These are phyloP conservation scores for Saccostrea echinata DNA, from an alignment of 1,140 invertebrate species.

Conservation along the genomic window DNA sequence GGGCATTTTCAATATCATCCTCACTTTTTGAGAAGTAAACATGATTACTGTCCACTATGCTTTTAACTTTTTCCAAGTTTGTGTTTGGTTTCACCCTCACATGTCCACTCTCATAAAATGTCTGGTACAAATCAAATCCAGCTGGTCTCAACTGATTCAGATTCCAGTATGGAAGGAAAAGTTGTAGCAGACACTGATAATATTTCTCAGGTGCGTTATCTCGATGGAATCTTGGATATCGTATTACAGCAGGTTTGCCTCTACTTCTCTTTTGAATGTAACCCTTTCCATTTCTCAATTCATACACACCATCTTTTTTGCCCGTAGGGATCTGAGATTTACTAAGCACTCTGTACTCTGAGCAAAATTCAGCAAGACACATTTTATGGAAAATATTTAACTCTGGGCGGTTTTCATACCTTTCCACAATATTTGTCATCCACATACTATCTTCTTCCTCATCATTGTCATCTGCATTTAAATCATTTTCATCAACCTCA, in stretches of 20 bases:
- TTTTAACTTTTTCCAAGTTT: not conserved
- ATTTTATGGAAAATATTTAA: not conserved
- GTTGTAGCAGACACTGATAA: constrained; percentile 42
- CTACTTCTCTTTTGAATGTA: constrained; percentile 50
- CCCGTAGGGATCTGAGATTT: not conserved
- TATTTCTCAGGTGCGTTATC: constrained; percentile 46
- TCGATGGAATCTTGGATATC: constrained; percentile 26
- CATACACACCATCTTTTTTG: constrained; percentile 6
- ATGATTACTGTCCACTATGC: constrained; percentile 37
- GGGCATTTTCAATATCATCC: constrained; percentile 4
- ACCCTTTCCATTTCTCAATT: constrained; percentile 46
- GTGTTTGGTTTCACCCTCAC: not conserved
- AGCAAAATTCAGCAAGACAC: constrained; percentile 51
- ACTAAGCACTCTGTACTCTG: constrained; percentile 49
- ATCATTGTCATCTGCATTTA: not conserved
- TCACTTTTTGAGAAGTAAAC: not conserved
- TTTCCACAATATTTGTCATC: constrained; percentile 32
- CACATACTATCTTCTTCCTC: constrained; percentile 7
- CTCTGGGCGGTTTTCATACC: not conserved
- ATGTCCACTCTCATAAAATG: constrained; percentile 49
- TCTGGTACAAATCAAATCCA: constrained; percentile 39
- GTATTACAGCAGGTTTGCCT: constrained; percentile 5
- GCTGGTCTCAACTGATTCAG: constrained; percentile 46
- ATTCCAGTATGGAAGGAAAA: constrained; percentile 49
- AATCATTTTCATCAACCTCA: not conserved